A percentile compares a stretch with the other conserved stretches of the same genome.
These are phyloP conservation scores for Lysiphlebus fabarum DNA, from an alignment of 1,140 invertebrate genomes.

Conservation along the genomic window DNA sequence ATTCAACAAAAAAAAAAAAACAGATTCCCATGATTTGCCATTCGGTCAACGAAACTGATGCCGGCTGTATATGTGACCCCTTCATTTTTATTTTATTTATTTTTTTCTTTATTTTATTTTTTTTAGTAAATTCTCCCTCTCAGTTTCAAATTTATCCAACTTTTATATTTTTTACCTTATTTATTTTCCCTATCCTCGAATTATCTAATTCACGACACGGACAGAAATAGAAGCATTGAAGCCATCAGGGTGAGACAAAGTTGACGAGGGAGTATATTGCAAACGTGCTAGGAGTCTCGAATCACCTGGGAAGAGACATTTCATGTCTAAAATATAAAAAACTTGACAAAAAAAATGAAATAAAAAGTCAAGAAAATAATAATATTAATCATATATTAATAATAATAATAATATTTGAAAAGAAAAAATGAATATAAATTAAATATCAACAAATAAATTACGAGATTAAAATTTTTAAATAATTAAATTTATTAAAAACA, in stretches of 20 bases:
- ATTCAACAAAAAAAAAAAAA: neutral
- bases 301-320: constrained; percentile 27
- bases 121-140: neutral
- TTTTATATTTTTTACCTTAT: neutral
- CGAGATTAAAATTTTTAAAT: too few species aligned
- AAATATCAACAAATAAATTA: too few species aligned
- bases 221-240: too few species aligned
- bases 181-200: neutral
- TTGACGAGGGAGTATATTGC: constrained; percentile 30
- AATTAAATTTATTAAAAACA: too few species aligned
- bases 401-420: constrained; percentile 32
- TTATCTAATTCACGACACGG: constrained; percentile 16
- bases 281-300: constrained; percentile 38
- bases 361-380: constrained; percentile 4
- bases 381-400: constrained; percentile 19
- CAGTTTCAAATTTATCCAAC: too few species aligned
- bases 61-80: neutral
- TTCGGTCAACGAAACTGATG: constrained; percentile 3
- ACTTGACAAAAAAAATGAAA: too few species aligned
- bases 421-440: neutral
- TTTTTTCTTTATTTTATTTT: neutral
- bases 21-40: neutral
- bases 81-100: neutral
- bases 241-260: too few species aligned
- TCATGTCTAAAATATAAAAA: constrained; percentile 29